phyloP scores from a whole-genome alignment of 2,888 invertebrate genomes.

The Scaptomyza reducta region DNA sequence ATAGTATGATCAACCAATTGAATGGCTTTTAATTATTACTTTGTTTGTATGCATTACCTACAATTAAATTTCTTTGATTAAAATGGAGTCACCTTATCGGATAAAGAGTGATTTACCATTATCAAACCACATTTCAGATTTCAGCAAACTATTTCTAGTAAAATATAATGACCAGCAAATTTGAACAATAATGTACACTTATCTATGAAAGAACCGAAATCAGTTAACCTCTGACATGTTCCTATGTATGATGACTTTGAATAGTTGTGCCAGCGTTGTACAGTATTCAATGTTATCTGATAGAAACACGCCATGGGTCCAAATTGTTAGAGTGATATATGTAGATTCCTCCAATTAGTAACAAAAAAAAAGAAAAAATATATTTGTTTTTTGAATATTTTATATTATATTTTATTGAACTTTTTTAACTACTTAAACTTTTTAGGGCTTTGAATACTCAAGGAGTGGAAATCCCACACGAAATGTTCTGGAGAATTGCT shows the following conservation, averaged over 20 bases:
- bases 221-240: conserved; percentile 3
- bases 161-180: background rate
- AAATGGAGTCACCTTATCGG: background rate
- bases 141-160: background rate
- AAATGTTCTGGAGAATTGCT: conserved; percentile 92
- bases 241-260: background rate
- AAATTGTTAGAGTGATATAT: background rate
- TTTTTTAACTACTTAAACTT: no score
- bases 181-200: background rate
- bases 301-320: background rate
- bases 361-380: background rate
- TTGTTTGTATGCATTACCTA: no score
- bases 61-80: background rate
- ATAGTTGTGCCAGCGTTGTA: background rate
- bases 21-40: background rate
- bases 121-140: background rate
- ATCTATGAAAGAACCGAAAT: conserved; percentile 2
- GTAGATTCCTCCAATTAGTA: background rate
- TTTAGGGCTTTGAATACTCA: conserved; percentile 94
- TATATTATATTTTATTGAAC: no score
- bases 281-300: background rate
- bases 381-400: no score
- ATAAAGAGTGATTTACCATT: background rate
- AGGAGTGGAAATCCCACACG: conserved; percentile 98
- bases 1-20: no score